Conservation (phyloP, 2,888 invertebrate genomes). For the Eupithecia inturbata region DNA sequence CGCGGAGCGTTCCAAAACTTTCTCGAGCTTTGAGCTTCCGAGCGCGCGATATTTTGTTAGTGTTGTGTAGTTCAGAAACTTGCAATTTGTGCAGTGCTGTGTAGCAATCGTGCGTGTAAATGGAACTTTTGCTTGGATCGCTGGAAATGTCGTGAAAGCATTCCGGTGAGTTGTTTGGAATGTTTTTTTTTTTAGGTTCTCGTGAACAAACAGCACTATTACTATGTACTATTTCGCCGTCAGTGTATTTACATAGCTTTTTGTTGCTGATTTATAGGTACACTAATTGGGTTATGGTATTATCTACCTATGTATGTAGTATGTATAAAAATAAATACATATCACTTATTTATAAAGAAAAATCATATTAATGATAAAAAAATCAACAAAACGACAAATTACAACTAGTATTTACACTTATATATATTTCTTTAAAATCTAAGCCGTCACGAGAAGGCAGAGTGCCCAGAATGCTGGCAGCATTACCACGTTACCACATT, state of each 20-base stretch:
- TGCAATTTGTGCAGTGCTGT: constrained; percentile 62
- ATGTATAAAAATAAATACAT: too few relatives aligned
- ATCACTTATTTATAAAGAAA: too few relatives aligned
- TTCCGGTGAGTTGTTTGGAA: constrained; percentile 13
- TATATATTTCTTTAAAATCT: too few relatives aligned
- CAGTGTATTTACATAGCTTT: not conserved
- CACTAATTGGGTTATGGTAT: not conserved
- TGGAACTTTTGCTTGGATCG: constrained; percentile 43
- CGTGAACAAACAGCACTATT: not conserved
- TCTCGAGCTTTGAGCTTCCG: constrained; percentile 25
- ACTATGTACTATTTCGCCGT: not conserved
- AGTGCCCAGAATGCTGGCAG: too few relatives aligned
- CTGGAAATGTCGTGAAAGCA: constrained; percentile 34
- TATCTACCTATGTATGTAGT: not conserved
- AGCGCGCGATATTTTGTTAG: constrained; percentile 25
- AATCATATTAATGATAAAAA: too few relatives aligned
- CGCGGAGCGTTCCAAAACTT: constrained; percentile 37
- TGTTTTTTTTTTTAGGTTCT: not conserved
- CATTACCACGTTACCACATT: too few relatives aligned
- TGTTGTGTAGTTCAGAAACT: constrained; percentile 52
- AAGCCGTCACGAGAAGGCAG: too few relatives aligned
- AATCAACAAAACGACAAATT: too few relatives aligned
- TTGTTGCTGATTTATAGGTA: not conserved
- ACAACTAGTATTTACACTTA: too few relatives aligned
- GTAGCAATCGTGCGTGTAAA: constrained; percentile 38